These are phyloP conservation scores for Mayetiola destructor DNA, from an alignment of 2,888 invertebrate species.

Conservation along the genomic window DNA sequence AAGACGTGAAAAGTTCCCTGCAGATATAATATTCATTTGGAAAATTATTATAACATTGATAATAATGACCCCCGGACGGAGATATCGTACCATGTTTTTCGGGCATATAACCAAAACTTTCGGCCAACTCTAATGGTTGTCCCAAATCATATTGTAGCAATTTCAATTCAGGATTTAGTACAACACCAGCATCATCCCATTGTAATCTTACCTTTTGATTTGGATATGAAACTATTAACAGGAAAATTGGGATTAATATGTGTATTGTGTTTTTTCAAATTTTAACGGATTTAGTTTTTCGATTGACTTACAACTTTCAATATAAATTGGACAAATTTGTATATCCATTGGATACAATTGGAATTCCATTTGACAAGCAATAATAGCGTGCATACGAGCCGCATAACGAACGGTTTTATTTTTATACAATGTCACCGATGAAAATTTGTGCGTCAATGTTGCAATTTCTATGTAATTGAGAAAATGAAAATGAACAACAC, in stretches of 20 bases:
- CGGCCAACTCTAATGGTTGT: conserved; percentile 53
- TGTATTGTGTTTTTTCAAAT: too few species aligned
- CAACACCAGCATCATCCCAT: conserved; percentile 62
- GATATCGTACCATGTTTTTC: conserved; percentile 55
- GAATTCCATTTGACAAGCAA: conserved; percentile 79
- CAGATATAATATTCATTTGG: conserved; percentile 17
- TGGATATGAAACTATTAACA: conserved; percentile 57
- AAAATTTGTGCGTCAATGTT: conserved; percentile 63
- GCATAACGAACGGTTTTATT: conserved; percentile 69
- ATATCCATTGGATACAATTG: conserved; percentile 76
- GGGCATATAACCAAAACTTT: conserved; percentile 56
- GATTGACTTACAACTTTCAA: conserved; percentile 70
- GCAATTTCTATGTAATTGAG: conserved; percentile 49
- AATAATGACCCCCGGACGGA: too few species aligned
- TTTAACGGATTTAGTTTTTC: not conserved
- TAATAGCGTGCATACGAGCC: conserved; percentile 69
- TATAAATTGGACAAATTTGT: conserved; percentile 67
- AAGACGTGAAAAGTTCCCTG: conserved; percentile 63
- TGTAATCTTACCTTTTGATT: conserved; percentile 58
- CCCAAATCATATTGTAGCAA: conserved; percentile 66
- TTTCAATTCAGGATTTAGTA: conserved; percentile 64
- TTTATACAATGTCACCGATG: conserved; percentile 62
- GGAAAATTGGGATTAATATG: conserved; percentile 6
- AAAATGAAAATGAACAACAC: too few species aligned
- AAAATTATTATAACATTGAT: not conserved